Percentiles rank a stretch among this genome's conserved stretches.
Evolutionary conservation across 1,140 invertebrate species (phyloP).

Genomic region (Drosophila athabasca): DNA sequence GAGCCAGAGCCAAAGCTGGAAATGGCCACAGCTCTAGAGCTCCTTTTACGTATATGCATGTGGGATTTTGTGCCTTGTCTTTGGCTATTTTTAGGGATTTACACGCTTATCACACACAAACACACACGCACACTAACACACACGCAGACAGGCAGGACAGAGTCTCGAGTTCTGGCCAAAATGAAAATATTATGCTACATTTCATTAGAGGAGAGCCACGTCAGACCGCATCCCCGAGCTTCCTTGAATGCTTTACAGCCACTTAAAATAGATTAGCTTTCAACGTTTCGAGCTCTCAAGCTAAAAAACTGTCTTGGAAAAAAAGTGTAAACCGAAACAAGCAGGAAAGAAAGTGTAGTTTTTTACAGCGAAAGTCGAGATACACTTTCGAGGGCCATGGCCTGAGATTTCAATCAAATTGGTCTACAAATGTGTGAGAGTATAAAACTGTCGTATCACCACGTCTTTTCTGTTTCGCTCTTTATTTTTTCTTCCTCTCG

Average conservation of each 20-base stretch:
- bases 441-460: too few relatives aligned
- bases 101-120: conserved; percentile 70
- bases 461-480: too few relatives aligned
- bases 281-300: conserved; percentile 42
- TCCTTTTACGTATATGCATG: conserved; percentile 27
- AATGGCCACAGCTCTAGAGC: conserved; percentile 30
- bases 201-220: conserved; percentile 57
- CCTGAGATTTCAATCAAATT: too few relatives aligned
- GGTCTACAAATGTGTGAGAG: too few relatives aligned
- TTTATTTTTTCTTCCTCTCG: too few relatives aligned
- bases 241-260: conserved; percentile 67
- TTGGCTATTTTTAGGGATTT: conserved; percentile 77
- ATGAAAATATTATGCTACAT: conserved; percentile 78
- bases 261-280: conserved; percentile 80
- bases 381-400: too few relatives aligned
- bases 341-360: conserved; percentile 8
- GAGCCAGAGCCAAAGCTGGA: not conserved
- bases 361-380: too few relatives aligned
- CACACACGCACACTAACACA: conserved; percentile 19
- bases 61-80: conserved; percentile 54
- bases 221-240: conserved; percentile 3
- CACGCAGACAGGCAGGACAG: not conserved
- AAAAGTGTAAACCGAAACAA: conserved; percentile 8
- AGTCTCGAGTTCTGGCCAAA: conserved; percentile 36
- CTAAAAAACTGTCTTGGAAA: conserved; percentile 25